Evolutionary conservation across 2,888 invertebrate genomes (phyloP).

Genomic region (Drosophila lutescens): DNA sequence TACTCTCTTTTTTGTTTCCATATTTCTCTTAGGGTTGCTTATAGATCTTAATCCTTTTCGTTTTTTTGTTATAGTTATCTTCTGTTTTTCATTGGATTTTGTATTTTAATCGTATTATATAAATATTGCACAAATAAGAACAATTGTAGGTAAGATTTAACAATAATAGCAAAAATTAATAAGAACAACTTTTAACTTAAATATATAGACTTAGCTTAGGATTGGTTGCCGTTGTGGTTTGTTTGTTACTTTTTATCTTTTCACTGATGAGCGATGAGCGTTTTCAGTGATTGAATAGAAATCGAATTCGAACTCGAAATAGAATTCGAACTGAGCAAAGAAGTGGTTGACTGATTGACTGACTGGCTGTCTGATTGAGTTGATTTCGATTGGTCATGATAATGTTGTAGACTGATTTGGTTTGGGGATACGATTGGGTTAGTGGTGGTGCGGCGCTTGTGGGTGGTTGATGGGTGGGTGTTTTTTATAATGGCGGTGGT

Average conservation of each 20-base stretch:
- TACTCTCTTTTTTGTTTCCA: slow-evolving; percentile 54
- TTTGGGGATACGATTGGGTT: slow-evolving; percentile 50
- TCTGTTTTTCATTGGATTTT: slow-evolving; percentile 44
- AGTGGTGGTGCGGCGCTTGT: slow-evolving; percentile 41
- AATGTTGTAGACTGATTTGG: slow-evolving; percentile 62
- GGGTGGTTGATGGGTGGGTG: slow-evolving; percentile 31
- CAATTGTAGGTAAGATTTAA: slow-evolving; percentile 70
- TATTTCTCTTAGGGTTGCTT: slow-evolving; percentile 49
- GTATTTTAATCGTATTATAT: slow-evolving; percentile 64
- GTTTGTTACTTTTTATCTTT: slow-evolving; percentile 6
- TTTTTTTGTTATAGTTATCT: slow-evolving; percentile 35
- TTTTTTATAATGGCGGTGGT: slow-evolving; percentile 22
- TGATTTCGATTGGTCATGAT: slow-evolving; percentile 71
- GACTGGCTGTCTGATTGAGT: slow-evolving; percentile 42
- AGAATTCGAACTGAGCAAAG: slow-evolving; percentile 40
- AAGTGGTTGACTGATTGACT: slow-evolving; percentile 43
- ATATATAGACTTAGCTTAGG: slow-evolving; percentile 65
- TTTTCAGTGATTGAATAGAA: slow-evolving; percentile 74
- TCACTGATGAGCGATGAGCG: slow-evolving; percentile 61
- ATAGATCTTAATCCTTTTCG: slow-evolving; percentile 43
- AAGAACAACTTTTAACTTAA: slow-evolving; percentile 72
- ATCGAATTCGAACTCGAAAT: slow-evolving; percentile 22
- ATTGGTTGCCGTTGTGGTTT: slow-evolving; percentile 44
- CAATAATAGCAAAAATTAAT: slow-evolving; percentile 69
- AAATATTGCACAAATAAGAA: slow-evolving; percentile 78